A percentile compares a stretch with the other conserved stretches of the same genome.
Evolutionary conservation across 2,888 invertebrate genomes (phyloP).

Genomic region (Trichopoda pennipes): DNA sequence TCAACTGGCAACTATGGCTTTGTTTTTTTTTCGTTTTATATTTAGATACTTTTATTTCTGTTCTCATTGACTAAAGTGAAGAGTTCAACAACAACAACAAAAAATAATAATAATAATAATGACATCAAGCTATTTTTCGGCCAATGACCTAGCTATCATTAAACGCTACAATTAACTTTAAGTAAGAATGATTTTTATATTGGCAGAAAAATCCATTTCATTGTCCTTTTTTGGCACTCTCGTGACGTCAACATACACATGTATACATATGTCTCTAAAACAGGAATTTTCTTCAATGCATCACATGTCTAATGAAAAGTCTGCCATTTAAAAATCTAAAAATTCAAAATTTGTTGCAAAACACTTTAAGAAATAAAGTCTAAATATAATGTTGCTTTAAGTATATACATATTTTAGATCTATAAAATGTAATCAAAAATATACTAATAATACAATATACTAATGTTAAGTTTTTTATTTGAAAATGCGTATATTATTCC

Average conservation of each 20-base stretch:
- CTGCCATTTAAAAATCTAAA: too few relatives aligned
- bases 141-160: slow-evolving; percentile 40
- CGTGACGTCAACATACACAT: neutral
- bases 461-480: too few relatives aligned
- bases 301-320: too few relatives aligned
- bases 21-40: neutral
- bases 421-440: too few relatives aligned
- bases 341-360: too few relatives aligned
- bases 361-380: too few relatives aligned
- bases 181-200: neutral
- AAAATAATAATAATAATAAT: slow-evolving; percentile 3
- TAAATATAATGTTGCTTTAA: too few relatives aligned
- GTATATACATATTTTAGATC: too few relatives aligned
- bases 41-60: neutral
- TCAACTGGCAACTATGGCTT: neutral
- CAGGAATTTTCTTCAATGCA: too few relatives aligned
- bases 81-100: slow-evolving; percentile 10
- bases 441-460: too few relatives aligned
- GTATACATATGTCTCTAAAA: neutral
- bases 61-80: slow-evolving; percentile 18
- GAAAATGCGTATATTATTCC: too few relatives aligned
- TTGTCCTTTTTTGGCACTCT: neutral
- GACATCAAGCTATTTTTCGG: slow-evolving; percentile 36
- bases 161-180: slow-evolving; percentile 28
- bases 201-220: neutral